These are phyloP conservation scores for Lacanobia oleracea DNA, from an alignment of 2,888 invertebrate species.

Conservation along the genomic window DNA sequence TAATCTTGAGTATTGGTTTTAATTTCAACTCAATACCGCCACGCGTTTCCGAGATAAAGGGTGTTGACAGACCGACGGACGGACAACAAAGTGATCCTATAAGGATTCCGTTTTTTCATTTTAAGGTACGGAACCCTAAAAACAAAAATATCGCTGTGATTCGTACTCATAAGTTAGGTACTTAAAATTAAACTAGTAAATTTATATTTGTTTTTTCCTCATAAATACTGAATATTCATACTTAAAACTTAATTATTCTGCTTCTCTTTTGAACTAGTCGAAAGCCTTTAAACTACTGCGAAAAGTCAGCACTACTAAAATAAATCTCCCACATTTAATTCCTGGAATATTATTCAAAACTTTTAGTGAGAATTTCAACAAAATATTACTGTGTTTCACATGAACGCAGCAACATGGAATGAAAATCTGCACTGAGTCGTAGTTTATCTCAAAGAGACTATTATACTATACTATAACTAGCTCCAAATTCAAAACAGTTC, in stretches of 20 bases:
- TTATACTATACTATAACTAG: too few relatives aligned
- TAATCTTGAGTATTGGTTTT: too few relatives aligned
- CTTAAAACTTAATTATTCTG: not conserved
- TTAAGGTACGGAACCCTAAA: too few relatives aligned
- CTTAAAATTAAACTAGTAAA: not conserved
- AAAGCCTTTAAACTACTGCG: not conserved
- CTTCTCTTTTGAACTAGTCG: not conserved
- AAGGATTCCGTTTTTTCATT: too few relatives aligned
- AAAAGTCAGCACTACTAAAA: conserved; percentile 7
- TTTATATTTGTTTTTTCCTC: conserved; percentile 1
- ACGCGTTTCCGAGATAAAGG: too few relatives aligned
- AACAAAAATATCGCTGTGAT: too few relatives aligned
- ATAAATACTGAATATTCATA: not conserved
- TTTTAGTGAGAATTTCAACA: conserved; percentile 32
- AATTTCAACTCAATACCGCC: too few relatives aligned
- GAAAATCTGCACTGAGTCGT: conserved; percentile 26
- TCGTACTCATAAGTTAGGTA: not conserved
- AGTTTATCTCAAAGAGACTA: conserved; percentile 12
- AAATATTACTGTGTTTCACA: conserved; percentile 36
- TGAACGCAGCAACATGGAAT: conserved; percentile 36
- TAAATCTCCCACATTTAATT: conserved; percentile 32
- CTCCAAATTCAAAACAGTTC: too few relatives aligned
- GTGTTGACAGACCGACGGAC: too few relatives aligned
- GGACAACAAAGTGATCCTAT: too few relatives aligned
- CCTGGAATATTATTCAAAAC: conserved; percentile 26